These are phyloP conservation scores for Geotrupes spiniger DNA, from an alignment of 2,888 invertebrate species.

Conservation along the genomic window DNA sequence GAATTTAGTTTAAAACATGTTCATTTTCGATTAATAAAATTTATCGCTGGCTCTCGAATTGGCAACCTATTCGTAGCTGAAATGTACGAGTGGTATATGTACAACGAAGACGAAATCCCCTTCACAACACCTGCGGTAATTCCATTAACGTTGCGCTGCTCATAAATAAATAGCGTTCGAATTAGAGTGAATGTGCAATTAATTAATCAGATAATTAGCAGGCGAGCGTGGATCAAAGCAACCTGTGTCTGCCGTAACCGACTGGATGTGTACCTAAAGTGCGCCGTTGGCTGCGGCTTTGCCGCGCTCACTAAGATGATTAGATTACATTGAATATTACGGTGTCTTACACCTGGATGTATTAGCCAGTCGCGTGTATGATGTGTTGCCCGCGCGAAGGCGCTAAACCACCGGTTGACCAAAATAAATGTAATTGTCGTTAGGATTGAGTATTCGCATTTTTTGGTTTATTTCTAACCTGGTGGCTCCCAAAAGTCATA, in stretches of 20 bases:
- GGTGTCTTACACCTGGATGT: slow-evolving; percentile 17
- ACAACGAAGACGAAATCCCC: slow-evolving; percentile 20
- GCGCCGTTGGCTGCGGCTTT: slow-evolving; percentile 21
- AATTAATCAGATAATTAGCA: slow-evolving; percentile 52
- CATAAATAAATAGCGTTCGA: slow-evolving; percentile 49
- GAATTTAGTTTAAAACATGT: too few relatives aligned
- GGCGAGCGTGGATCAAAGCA: slow-evolving; percentile 48
- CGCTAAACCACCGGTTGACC: too few relatives aligned
- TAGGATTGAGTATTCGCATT: too few relatives aligned
- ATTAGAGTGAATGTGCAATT: slow-evolving; percentile 50
- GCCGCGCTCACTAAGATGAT: slow-evolving; percentile 22
- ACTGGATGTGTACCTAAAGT: slow-evolving; percentile 1
- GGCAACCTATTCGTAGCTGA: too few relatives aligned
- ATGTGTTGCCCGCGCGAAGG: background rate
- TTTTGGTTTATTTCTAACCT: too few relatives aligned
- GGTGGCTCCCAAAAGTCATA: too few relatives aligned
- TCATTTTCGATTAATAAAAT: too few relatives aligned
- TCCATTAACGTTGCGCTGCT: slow-evolving; percentile 48
- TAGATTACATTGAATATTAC: slow-evolving; percentile 25
- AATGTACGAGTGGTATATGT: too few relatives aligned
- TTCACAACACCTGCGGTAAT: slow-evolving; percentile 46
- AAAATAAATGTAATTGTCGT: too few relatives aligned
- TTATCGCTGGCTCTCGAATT: too few relatives aligned
- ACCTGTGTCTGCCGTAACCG: slow-evolving; percentile 14
- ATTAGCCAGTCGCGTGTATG: slow-evolving; percentile 3